phyloP scores from a whole-genome alignment of 2,113 vertebrate species.

The Dunckerocampus dactyliophorus region DNA sequence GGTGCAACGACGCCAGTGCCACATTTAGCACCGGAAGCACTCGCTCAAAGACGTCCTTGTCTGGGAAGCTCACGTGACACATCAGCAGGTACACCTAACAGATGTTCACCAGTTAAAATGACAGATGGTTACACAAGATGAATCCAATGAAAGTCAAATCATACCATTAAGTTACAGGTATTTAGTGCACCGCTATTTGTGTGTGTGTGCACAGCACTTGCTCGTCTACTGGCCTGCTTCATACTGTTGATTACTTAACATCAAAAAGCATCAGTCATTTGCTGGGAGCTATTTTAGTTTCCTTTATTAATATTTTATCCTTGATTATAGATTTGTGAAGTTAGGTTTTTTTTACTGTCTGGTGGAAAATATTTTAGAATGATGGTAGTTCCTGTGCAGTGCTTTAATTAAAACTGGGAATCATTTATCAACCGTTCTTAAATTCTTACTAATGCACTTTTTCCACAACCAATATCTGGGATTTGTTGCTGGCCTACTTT shows the following conservation, averaged over 20 bases:
- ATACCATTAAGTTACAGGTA: too few species aligned
- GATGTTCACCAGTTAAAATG: conserved; percentile 1
- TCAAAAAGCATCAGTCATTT: conserved; percentile 25
- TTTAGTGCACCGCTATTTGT: neutral
- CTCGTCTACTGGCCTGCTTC: conserved; percentile 30
- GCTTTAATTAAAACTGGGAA: conserved; percentile 17
- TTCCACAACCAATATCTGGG: neutral
- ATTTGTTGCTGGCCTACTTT: neutral
- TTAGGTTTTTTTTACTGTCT: conserved; percentile 1
- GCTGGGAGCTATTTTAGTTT: conserved; percentile 28
- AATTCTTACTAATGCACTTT: conserved; percentile 2
- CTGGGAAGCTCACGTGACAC: conserved; percentile 91
- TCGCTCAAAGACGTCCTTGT: conserved; percentile 85
- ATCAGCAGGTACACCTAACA: conserved; percentile 86
- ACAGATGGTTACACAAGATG: neutral
- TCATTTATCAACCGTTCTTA: neutral
- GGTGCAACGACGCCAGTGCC: conserved; percentile 90
- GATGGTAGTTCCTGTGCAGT: conserved; percentile 11
- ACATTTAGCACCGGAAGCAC: conserved; percentile 89
- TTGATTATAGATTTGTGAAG: neutral
- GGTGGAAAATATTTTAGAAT: conserved; percentile 18
- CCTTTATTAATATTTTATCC: conserved; percentile 26
- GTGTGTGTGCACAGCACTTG: conserved; percentile 5
- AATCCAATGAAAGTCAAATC: neutral
- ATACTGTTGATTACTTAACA: conserved; percentile 25